These are phyloP conservation scores for Marmota monax DNA, from an alignment of 2,113 vertebrate species.

Conservation along the genomic window DNA sequence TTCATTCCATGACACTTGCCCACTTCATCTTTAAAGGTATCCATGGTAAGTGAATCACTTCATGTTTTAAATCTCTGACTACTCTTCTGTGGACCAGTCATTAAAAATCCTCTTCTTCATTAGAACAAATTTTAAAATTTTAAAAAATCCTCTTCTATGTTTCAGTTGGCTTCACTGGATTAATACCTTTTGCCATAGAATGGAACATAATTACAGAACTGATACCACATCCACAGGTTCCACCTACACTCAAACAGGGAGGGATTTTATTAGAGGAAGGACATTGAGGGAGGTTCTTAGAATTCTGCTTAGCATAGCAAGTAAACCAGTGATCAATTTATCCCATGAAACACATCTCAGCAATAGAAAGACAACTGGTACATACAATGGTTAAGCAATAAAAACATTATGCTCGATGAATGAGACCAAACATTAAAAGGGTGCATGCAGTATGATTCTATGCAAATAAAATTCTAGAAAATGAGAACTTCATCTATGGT, in stretches of 20 bases:
- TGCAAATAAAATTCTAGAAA: neutral
- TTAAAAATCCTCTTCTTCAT: neutral
- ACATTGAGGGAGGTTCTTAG: neutral
- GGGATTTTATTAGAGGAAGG: neutral
- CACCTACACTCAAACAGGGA: neutral
- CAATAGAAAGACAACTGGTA: neutral
- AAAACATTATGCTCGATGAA: neutral
- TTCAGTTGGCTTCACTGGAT: neutral
- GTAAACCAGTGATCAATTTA: neutral
- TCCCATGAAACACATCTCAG: neutral
- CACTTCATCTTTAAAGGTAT: neutral
- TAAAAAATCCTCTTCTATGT: too few species aligned
- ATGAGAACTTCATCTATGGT: neutral
- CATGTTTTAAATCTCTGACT: neutral
- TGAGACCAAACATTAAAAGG: neutral
- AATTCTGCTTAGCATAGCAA: neutral
- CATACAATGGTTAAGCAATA: neutral
- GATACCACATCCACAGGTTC: neutral
- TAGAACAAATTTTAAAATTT: too few species aligned
- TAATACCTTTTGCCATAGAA: neutral
- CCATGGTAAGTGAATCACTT: neutral
- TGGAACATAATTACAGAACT: rapidly evolving
- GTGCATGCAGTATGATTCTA: neutral
- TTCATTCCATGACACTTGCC: too few species aligned
- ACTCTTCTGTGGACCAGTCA: neutral